Evolutionary conservation across 2,113 vertebrate species (phyloP).

Genomic region (Sphyrna mokarran): DNA sequence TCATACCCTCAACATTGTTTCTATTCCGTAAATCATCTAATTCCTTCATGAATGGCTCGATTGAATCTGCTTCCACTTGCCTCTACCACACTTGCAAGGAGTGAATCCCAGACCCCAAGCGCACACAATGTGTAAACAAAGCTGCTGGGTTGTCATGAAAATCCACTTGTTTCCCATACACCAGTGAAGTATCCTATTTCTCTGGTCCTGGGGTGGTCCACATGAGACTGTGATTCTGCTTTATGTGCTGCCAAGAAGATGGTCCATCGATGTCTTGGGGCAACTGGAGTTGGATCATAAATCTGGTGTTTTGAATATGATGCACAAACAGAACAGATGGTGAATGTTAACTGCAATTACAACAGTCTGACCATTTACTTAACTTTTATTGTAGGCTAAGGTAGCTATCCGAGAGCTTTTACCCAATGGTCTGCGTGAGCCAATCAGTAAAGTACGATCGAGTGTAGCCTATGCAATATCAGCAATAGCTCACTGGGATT

Average conservation of each 20-base stretch:
- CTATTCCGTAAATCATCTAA: too few relatives aligned
- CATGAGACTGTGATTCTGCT: neutral
- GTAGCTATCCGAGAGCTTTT: conserved; percentile 83
- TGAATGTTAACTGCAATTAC: neutral
- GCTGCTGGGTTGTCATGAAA: neutral
- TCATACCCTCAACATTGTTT: too few relatives aligned
- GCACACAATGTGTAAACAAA: too few relatives aligned
- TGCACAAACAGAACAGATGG: neutral
- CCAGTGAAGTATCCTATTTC: neutral
- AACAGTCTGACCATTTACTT: neutral
- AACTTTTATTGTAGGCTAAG: conserved; percentile 69
- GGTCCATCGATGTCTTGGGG: neutral
- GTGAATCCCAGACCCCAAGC: too few relatives aligned
- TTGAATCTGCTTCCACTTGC: too few relatives aligned
- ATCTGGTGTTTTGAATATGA: neutral
- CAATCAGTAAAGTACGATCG: conserved; percentile 95
- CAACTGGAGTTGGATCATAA: neutral
- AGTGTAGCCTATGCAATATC: conserved; percentile 96
- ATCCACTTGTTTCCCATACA: neutral
- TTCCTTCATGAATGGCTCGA: too few relatives aligned
- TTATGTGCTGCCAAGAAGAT: neutral
- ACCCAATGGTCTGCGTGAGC: conserved; percentile 83
- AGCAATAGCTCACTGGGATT: conserved; percentile 96
- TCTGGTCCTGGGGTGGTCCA: neutral
- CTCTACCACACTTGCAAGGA: too few relatives aligned